Base-by-base conservation (phyloP, 2,113 vertebrate species). In the Brachionichthys hirsutus region DNA sequence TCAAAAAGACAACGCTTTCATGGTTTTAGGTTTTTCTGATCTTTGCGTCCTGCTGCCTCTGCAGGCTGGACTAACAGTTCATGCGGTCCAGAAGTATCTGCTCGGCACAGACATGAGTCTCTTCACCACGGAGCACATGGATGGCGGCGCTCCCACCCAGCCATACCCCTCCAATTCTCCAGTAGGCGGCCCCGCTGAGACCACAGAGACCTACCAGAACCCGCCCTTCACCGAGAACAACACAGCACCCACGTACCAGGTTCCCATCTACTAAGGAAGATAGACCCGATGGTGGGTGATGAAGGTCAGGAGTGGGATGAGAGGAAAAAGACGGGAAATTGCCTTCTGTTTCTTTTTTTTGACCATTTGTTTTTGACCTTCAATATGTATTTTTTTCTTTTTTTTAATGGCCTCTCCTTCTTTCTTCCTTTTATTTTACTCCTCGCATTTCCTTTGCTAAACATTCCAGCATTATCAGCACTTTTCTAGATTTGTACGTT, bases 31-130 rank as follows among this genome's bases (percentile, higher is more conserved):
- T 35, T 36, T 8, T 19, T 36, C 0, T 18, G 4, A 9, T 18
- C 13, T 15, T 6, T 30, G 10, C 40, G 9, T n/a, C n/a, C 1
- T 36, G 4, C 7, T 13, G 13, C 13, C 2, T 14, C 52, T 45
- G 24, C 41, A 98, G 96, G 94, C 93, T 54, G 94, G 91, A 34
- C 90, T 97, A 81, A 93, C 94, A 0, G 84, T 94, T 62, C 94
- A 92, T 75, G 95, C 95, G 0, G 89, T 96, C 71, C 95, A 98
- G 91, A 93, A 96, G 75, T 98, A 95, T 86, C 90, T 92, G 68
- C 91, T 98, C 52, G 97, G 97, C 50, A 98, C 97, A 6, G 96
- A 98, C 89, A 98, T 98, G 95, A 91, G 92, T 1, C 94, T 99
- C 57, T 99, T 99, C 75, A 94, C 95, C 88, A 93, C 94, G 30